Evolutionary conservation across 2,113 vertebrate species (phyloP).

Genomic region (Tachysurus fulvidraco): DNA sequence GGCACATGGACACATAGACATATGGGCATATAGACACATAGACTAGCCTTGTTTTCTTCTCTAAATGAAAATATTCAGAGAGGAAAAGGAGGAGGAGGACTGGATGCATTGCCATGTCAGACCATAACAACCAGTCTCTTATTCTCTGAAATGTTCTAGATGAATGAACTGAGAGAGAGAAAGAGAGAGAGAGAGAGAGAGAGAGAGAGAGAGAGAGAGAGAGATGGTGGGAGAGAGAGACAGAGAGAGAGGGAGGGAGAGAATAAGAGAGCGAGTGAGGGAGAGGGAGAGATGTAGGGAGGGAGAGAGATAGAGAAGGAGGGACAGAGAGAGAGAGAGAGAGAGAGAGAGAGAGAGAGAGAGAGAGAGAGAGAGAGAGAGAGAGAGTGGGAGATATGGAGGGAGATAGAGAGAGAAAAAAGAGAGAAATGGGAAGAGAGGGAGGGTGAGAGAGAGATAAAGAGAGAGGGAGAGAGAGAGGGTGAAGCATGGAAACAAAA

Average conservation of each 20-base stretch:
- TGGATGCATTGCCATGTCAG: conserved; percentile 39
- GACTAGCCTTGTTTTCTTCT: conserved; percentile 24
- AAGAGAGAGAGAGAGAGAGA: too few relatives aligned
- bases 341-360: too few relatives aligned
- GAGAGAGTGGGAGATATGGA: too few relatives aligned
- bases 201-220: too few relatives aligned
- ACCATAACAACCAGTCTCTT: conserved; percentile 64
- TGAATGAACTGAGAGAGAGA: conserved; percentile 45
- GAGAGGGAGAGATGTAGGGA: too few relatives aligned
- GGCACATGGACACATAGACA: too few relatives aligned
- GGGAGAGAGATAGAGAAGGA: too few relatives aligned
- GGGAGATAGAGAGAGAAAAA: too few relatives aligned
- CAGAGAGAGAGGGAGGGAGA: background rate
- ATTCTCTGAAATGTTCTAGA: conserved; percentile 56
- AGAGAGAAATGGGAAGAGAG: too few relatives aligned
- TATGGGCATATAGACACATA: background rate
- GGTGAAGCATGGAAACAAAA: conserved; percentile 63
- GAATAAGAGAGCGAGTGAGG: conserved; percentile 2
- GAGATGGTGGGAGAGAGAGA: too few relatives aligned
- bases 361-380: too few relatives aligned
- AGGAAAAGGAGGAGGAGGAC: conserved; percentile 16
- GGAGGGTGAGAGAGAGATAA: too few relatives aligned
- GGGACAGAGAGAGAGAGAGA: conserved; percentile 16
- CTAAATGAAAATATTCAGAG: conserved; percentile 9
- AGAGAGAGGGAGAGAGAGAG: background rate